Conservation (phyloP, 2,888 invertebrate genomes). For the Meandrusa payeni region DNA sequence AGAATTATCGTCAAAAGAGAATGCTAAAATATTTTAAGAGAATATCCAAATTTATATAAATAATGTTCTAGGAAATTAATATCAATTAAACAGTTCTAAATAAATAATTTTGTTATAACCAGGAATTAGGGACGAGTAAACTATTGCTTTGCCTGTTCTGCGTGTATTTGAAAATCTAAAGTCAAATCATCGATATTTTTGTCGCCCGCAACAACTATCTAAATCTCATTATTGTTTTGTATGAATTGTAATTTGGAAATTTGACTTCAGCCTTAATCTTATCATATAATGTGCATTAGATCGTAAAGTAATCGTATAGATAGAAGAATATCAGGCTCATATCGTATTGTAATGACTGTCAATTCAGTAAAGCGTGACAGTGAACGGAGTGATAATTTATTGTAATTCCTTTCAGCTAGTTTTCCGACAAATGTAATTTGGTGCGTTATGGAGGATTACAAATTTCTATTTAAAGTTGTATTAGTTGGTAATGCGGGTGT, state of each 20-base stretch:
- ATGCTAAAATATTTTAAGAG: too few relatives aligned
- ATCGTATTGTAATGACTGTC: conserved; percentile 50
- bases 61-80: too few relatives aligned
- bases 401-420: conserved; percentile 36
- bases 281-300: conserved; percentile 58
- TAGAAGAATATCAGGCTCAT: conserved; percentile 43
- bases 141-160: neutral
- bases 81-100: too few relatives aligned
- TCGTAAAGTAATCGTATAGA: conserved; percentile 50
- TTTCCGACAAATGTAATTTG: conserved; percentile 60
- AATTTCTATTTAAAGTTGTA: conserved; percentile 99
- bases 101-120: too few relatives aligned
- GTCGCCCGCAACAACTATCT: conserved; percentile 26
- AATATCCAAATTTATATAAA: too few relatives aligned
- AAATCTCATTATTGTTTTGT: conserved; percentile 43
- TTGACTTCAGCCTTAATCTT: conserved; percentile 30
- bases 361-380: conserved; percentile 65
- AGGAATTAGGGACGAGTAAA: too few relatives aligned
- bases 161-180: conserved; percentile 16
- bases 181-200: conserved; percentile 42
- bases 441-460: conserved; percentile 96
- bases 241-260: conserved; percentile 32
- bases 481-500: conserved; percentile 99
- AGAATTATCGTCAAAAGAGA: too few relatives aligned
- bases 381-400: conserved; percentile 48